Base-by-base conservation (phyloP, 2,113 vertebrate species). In the Corythornis vintsioides region DNA sequence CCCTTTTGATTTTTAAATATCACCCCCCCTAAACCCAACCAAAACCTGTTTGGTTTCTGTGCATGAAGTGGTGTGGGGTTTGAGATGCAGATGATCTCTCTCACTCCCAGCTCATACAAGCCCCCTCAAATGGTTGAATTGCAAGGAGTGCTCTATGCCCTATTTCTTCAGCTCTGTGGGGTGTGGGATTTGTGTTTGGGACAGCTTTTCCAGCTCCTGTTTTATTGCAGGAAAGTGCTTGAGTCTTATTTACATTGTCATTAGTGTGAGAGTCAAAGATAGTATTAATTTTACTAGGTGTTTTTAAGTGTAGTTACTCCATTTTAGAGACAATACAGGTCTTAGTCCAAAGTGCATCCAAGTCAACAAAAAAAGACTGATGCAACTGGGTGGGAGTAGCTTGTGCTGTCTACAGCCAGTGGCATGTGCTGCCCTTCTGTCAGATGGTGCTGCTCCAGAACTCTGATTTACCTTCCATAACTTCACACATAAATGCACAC, bases 361-460 rank as follows among this genome's bases (percentile, higher is more conserved):
- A 25, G 45, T 69, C 53, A 53, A 29, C 22, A 67, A 25, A 52
- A 45, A 35, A 40, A 9, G 17, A 16, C 13, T 19, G 7, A 3
- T 35, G 25, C 0, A 1, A 3, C 15, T 33, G 26, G 13, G 11
- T 26, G 35, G 35, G 35, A 29, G 38, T 26, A 53, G 43, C 42
- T 69, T 6, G 1, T 21, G 52, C 64, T 38, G 7, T 24, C 50
- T 35, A 1, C 25, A 8, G 0, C 35, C 19, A 10, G 16, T 28
- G 55, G 12, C 25, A 10, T 2, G 2, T 50, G 29, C 40, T 89
- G 75, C 28, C 45, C n/a, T 82, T 83, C 52, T 79, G 73, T 56
- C 57, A 65, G 57, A 1, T 43, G 48, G 5, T 75, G 45, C 70
- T 40, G 1, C 86, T 67, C 69, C 55, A 67, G 29, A 9, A 3